Evolutionary conservation across 2,113 vertebrate species (phyloP).

Genomic region (Hyperoodon ampullatus): DNA sequence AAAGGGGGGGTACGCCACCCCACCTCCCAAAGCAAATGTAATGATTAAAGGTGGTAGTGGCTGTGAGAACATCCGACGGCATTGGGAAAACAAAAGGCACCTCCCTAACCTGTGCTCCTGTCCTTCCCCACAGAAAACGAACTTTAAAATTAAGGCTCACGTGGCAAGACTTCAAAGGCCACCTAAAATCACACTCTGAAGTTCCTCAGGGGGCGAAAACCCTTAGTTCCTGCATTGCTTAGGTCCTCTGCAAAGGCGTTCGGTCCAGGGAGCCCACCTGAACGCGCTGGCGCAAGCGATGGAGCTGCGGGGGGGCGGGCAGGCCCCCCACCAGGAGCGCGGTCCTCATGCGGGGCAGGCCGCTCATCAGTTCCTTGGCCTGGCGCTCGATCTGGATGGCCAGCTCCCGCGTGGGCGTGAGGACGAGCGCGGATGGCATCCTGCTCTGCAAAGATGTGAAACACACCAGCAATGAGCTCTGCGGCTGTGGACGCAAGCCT

Average conservation of each 20-base stretch:
- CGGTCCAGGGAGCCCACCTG: conserved; percentile 86
- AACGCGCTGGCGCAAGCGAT: conserved; percentile 92
- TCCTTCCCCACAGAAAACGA: not conserved
- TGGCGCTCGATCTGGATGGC: conserved; percentile 97
- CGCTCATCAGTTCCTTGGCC: conserved; percentile 92
- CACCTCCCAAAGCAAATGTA: not conserved
- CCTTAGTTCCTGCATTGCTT: not conserved
- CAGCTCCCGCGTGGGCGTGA: conserved; percentile 96
- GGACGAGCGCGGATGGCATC: conserved; percentile 88
- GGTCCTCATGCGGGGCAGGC: conserved; percentile 94
- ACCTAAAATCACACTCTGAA: not conserved
- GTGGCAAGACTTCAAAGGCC: not conserved
- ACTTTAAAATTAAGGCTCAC: not conserved
- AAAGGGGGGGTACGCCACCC: not conserved
- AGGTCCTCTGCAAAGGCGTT: rapidly evolving
- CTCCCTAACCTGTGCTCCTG: not conserved
- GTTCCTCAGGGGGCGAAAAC: not conserved
- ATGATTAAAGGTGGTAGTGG: not conserved
- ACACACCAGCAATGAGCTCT: rapidly evolving
- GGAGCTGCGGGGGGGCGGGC: conserved; percentile 94
- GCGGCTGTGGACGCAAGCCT: rapidly evolving
- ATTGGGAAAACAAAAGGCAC: rapidly evolving
- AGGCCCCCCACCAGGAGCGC: conserved; percentile 96
- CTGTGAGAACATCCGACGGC: not conserved
- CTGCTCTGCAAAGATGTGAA: conserved; percentile 70